Percentiles rank a stretch among this genome's conserved stretches.
Conservation (phyloP, 92 coral and sea anemone species). For the Epizoanthus ramosus region DNA sequence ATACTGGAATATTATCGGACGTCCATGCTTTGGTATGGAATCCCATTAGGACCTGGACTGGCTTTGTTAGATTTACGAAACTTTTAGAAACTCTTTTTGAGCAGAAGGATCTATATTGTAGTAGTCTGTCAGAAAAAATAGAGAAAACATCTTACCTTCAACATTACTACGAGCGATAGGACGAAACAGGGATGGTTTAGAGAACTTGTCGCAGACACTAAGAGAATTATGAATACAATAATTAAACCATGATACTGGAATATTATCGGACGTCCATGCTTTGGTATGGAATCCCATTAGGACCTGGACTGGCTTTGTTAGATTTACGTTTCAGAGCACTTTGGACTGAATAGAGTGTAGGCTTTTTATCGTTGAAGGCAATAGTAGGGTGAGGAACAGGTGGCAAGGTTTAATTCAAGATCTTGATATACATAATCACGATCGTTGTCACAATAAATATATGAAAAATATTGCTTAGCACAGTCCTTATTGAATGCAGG, state of each 20-base stretch:
- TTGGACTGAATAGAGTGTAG: background rate
- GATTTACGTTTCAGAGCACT: background rate
- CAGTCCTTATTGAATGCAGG: background rate
- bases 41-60: constrained; percentile 7
- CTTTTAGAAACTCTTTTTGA: constrained; percentile 5
- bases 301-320: constrained; percentile 15
- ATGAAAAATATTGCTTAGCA: background rate
- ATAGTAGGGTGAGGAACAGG: background rate
- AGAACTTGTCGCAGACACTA: background rate
- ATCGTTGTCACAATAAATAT: background rate
- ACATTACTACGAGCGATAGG: constrained; percentile 16
- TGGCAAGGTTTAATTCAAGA: background rate
- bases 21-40: background rate
- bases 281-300: background rate
- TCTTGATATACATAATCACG: background rate
- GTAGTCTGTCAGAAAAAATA: background rate
- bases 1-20: background rate
- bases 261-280: background rate
- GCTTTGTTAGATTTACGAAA: background rate
- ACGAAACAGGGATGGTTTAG: no score
- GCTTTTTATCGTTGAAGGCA: background rate
- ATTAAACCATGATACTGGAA: background rate
- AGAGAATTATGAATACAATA: background rate
- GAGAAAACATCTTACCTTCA: constrained; percentile 5
- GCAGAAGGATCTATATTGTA: constrained; percentile 18